These are phyloP conservation scores for Hydrocynus forskahlii DNA, from an alignment of 2,797 vertebrate species.

Conservation along the genomic window DNA sequence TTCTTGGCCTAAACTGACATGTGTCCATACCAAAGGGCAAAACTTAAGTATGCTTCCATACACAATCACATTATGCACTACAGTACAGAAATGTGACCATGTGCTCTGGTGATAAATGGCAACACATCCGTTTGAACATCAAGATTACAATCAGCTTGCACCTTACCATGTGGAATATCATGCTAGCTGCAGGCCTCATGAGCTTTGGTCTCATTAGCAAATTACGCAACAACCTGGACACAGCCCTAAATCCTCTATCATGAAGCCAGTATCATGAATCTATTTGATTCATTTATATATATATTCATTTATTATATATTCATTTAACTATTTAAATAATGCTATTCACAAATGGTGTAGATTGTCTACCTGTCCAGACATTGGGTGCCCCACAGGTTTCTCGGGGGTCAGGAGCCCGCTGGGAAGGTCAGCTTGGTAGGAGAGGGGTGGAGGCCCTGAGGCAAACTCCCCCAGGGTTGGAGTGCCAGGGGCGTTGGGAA, in stretches of 20 bases:
- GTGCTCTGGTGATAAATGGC: too few species aligned
- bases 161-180: background rate
- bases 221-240: too few species aligned
- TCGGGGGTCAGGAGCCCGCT: slow-evolving; percentile 78
- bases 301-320: too few species aligned
- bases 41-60: too few species aligned
- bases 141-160: background rate
- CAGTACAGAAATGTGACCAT: too few species aligned
- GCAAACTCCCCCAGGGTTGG: slow-evolving; percentile 80
- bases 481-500: slow-evolving; percentile 81
- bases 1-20: too few species aligned
- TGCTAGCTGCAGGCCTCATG: background rate
- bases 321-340: background rate
- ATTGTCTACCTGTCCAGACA: slow-evolving; percentile 70
- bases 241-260: too few species aligned
- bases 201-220: too few species aligned
- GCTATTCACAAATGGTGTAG: background rate
- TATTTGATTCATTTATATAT: too few species aligned
- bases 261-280: background rate
- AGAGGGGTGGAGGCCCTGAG: slow-evolving; percentile 75
- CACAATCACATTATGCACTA: too few species aligned
- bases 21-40: too few species aligned
- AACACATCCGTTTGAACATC: background rate
- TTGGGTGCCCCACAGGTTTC: slow-evolving; percentile 76
- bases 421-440: slow-evolving; percentile 87